Evolutionary conservation across 2,797 vertebrate genomes (phyloP), one percentile per base, ranked within the genome.

Genomic region (Cossypha caffra): DNA sequence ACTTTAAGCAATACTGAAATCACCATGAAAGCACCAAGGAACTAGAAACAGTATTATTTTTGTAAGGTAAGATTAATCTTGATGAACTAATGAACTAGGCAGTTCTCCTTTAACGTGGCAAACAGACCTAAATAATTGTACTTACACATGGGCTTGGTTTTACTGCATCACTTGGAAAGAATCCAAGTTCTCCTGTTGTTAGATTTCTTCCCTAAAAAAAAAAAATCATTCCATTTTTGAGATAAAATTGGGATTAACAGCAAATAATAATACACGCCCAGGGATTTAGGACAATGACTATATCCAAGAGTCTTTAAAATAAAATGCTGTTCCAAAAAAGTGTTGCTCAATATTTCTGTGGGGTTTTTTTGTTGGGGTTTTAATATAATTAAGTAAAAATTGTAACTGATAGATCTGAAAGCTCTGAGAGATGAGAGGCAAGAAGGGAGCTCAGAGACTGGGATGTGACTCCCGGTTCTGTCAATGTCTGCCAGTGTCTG

Each of bases 81-180:
- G 47, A 79, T 93, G 93, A 92, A 33, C 33, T 24, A 35, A 66
- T 48, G 18, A 91, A 83, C 21, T 15, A 92, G 66, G 26, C 10
- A 69, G 62, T 10, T 16, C 85, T 82, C 52, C 61, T 59, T 25
- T 54, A 52, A 77, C 73, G 52, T 20, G 51, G 85, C 25, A 90
- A 93, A 95, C 28, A 90, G 13, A 76, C 93, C 48, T 78, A 93
- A 94, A 78, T 77, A 95, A 77, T 20, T 83, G 51, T 98, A 98
- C 99, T 99, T 98, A 99, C 99, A 97, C 99, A 99, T 26, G 99
- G 99, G 79, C 98, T 99, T 10, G 99, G 99, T 96, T 99, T 99
- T 90, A 99, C 99, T 35, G 99, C 98, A 37, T 99, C 98, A 88
- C 99, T 99, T 77, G 99, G 99, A 95, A 99, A 99, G 98, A 99